Evolutionary conservation across 2,888 invertebrate species (phyloP).

Genomic region (Labia minor): DNA sequence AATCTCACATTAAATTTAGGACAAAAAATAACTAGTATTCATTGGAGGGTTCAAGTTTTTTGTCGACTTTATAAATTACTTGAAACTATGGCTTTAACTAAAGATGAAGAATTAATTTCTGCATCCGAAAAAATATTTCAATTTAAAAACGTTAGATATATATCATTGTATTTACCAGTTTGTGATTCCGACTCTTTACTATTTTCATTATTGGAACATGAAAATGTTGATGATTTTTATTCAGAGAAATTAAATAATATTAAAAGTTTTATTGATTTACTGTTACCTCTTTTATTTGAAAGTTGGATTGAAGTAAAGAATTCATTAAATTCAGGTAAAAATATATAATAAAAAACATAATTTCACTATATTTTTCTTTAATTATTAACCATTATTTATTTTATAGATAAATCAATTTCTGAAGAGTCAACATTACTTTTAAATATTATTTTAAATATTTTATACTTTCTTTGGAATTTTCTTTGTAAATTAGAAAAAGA

Average conservation of each 20-base stretch:
- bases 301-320: slow-evolving; percentile 74
- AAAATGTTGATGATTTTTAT: background rate
- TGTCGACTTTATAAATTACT: slow-evolving; percentile 55
- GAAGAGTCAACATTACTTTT: slow-evolving; percentile 54
- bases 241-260: slow-evolving; percentile 33
- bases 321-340: slow-evolving; percentile 34
- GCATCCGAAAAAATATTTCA: slow-evolving; percentile 28
- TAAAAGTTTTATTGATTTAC: slow-evolving; percentile 49
- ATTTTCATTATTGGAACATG: slow-evolving; percentile 29
- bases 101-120: slow-evolving; percentile 27
- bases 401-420: slow-evolving; percentile 36
- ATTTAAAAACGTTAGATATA: slow-evolving; percentile 35
- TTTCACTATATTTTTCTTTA: background rate
- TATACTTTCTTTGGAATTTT: slow-evolving; percentile 46
- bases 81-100: slow-evolving; percentile 34
- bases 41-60: slow-evolving; percentile 69
- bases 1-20: slow-evolving; percentile 58
- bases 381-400: too few species aligned
- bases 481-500: slow-evolving; percentile 24
- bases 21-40: slow-evolving; percentile 60
- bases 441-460: slow-evolving; percentile 50
- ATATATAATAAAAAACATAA: slow-evolving; percentile 38
- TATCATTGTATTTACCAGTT: slow-evolving; percentile 36
- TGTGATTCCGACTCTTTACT: slow-evolving; percentile 37
- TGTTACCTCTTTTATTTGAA: slow-evolving; percentile 69